Conservation (phyloP, 1,140 invertebrate genomes). For the Philotrypesis tridentata region DNA sequence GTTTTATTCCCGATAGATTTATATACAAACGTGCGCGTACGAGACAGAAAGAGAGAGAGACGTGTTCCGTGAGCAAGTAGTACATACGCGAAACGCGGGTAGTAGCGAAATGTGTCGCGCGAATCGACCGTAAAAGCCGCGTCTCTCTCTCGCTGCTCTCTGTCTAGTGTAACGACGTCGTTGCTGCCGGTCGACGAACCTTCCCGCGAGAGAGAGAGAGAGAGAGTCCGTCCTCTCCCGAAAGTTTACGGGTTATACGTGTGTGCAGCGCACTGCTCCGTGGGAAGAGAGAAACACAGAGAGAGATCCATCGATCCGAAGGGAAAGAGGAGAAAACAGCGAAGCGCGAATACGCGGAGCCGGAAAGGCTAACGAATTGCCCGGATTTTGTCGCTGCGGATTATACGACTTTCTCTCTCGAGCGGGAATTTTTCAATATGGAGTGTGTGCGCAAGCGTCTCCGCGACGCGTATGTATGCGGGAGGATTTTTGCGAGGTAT, state of each 20-base stretch:
- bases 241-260: slow-evolving; percentile 20
- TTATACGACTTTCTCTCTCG: neutral
- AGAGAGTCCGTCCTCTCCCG: neutral
- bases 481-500: neutral
- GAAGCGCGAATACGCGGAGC: neutral
- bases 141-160: slow-evolving; percentile 35
- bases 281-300: no score
- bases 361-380: slow-evolving; percentile 19
- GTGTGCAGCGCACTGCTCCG: neutral
- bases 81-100: neutral
- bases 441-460: neutral
- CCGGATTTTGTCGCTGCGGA: neutral
- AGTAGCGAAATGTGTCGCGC: slow-evolving; percentile 50
- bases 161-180: slow-evolving; percentile 53
- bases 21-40: neutral
- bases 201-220: no score
- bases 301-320: slow-evolving; percentile 30
- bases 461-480: neutral
- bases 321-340: neutral
- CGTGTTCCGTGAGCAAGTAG: slow-evolving; percentile 4
- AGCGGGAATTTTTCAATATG: neutral
- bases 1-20: slow-evolving; percentile 14
- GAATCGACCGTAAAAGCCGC: slow-evolving; percentile 60
- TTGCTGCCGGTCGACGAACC: slow-evolving; percentile 56
- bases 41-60: neutral